Percentiles rank a stretch among this genome's conserved stretches.
phyloP scores from a whole-genome alignment of 2,888 invertebrate species.

The Ophion obscuratus region DNA sequence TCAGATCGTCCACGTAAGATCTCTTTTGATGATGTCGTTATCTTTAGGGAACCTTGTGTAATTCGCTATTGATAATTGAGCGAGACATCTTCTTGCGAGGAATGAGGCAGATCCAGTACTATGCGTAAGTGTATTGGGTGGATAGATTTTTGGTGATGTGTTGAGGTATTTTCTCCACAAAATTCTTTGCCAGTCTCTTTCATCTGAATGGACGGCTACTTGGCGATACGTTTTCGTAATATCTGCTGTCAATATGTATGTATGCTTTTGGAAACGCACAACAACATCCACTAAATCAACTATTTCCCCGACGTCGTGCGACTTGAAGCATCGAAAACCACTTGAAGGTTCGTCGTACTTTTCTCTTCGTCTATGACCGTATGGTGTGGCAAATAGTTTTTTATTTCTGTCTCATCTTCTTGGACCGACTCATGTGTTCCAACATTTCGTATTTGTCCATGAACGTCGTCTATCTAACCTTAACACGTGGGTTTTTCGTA shows the following conservation, averaged over 20 bases:
- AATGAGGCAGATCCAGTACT: slow-evolving; percentile 54
- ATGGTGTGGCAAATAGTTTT: slow-evolving; percentile 74
- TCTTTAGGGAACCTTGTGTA: slow-evolving; percentile 54
- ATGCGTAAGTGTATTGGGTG: slow-evolving; percentile 60
- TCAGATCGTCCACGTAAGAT: slow-evolving; percentile 68
- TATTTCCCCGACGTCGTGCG: slow-evolving; percentile 63
- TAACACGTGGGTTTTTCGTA: slow-evolving; percentile 4
- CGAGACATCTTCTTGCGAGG: slow-evolving; percentile 56
- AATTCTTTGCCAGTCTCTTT: too few species aligned
- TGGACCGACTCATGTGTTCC: slow-evolving; percentile 22
- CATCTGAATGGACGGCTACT: slow-evolving; percentile 41
- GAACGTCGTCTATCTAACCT: slow-evolving; percentile 42
- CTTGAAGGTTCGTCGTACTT: slow-evolving; percentile 72
- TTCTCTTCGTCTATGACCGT: slow-evolving; percentile 71
- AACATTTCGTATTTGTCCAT: slow-evolving; percentile 57
- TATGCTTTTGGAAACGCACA: slow-evolving; percentile 40
- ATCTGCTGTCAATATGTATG: slow-evolving; percentile 38
- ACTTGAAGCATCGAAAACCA: slow-evolving; percentile 76
- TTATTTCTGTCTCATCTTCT: background rate
- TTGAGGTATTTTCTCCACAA: slow-evolving; percentile 51
- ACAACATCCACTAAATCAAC: slow-evolving; percentile 32
- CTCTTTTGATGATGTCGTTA: slow-evolving; percentile 35
- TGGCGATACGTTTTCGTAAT: slow-evolving; percentile 32
- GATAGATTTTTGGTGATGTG: slow-evolving; percentile 3
- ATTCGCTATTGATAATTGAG: slow-evolving; percentile 51